These are phyloP conservation scores for Rhizomys pruinosus DNA, from an alignment of 2,113 vertebrate species.

Conservation along the genomic window DNA sequence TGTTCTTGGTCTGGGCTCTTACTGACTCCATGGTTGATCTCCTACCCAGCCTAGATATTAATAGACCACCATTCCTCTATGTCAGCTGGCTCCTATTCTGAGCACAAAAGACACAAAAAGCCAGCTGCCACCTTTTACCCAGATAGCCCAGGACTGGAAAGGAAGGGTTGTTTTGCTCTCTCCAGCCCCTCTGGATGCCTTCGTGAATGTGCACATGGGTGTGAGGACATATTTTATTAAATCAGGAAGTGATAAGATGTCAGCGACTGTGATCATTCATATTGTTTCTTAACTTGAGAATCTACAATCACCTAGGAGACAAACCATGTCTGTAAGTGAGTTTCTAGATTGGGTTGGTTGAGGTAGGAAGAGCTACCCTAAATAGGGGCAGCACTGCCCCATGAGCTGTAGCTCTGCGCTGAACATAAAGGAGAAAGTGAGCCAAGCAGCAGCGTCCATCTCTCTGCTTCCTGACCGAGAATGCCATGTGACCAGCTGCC, in stretches of 20 bases:
- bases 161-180: not conserved
- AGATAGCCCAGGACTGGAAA: not conserved
- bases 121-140: too few relatives aligned
- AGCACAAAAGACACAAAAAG: not conserved
- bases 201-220: not conserved
- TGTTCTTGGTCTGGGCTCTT: not conserved
- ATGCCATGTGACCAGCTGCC: not conserved
- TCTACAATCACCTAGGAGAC: not conserved
- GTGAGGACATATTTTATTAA: fast-evolving
- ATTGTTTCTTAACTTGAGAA: not conserved
- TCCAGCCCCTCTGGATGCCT: not conserved
- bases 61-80: not conserved
- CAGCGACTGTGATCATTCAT: not conserved
- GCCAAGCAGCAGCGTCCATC: not conserved
- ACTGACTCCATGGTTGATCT: not conserved
- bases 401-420: not conserved
- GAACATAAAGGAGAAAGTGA: not conserved
- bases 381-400: not conserved
- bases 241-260: not conserved
- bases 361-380: not conserved
- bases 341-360: not conserved
- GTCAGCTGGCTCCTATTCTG: not conserved
- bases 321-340: not conserved
- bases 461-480: not conserved
- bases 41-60: too few relatives aligned